Conservation (phyloP, 64 coral and sea anemone species). For the Acropora yongei region DNA sequence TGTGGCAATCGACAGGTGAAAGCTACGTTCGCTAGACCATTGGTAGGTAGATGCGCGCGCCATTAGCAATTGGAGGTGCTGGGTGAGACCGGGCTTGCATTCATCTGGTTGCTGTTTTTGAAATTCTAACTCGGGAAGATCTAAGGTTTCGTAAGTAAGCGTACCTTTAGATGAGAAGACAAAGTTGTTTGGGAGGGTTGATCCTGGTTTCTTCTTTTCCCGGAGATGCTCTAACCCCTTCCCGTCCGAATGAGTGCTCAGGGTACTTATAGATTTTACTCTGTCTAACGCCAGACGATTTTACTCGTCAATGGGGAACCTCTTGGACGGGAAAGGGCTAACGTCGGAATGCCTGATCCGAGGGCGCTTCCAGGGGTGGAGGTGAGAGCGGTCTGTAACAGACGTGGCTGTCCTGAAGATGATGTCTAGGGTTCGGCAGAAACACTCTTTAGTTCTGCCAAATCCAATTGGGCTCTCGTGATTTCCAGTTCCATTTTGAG, state of each 20-base stretch:
- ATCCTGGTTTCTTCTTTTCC: not conserved
- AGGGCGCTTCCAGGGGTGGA: not conserved
- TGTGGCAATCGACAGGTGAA: not conserved
- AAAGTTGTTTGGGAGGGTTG: conserved; percentile 10
- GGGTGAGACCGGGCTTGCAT: conserved; percentile 5
- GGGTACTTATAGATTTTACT: too few species aligned
- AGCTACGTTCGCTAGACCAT: not conserved
- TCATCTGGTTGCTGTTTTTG: not conserved
- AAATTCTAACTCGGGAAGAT: not conserved
- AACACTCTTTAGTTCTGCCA: too few species aligned
- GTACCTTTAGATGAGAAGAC: not conserved
- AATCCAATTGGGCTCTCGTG: too few species aligned
- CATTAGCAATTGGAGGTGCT: not conserved
- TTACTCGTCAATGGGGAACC: too few species aligned
- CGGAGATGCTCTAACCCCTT: not conserved
- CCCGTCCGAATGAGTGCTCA: too few species aligned
- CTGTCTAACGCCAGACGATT: too few species aligned
- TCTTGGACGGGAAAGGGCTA: too few species aligned
- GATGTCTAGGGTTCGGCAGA: too few species aligned
- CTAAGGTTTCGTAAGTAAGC: conserved; percentile 4
- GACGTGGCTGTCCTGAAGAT: too few species aligned
- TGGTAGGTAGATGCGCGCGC: not conserved
- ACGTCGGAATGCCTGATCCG: not conserved
- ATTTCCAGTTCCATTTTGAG: too few species aligned
- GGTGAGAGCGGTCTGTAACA: not conserved